A percentile compares a stretch with the other conserved stretches of the same genome.
phyloP scores from a whole-genome alignment of 2,888 invertebrate genomes.

The Agapetus fuscipes region DNA sequence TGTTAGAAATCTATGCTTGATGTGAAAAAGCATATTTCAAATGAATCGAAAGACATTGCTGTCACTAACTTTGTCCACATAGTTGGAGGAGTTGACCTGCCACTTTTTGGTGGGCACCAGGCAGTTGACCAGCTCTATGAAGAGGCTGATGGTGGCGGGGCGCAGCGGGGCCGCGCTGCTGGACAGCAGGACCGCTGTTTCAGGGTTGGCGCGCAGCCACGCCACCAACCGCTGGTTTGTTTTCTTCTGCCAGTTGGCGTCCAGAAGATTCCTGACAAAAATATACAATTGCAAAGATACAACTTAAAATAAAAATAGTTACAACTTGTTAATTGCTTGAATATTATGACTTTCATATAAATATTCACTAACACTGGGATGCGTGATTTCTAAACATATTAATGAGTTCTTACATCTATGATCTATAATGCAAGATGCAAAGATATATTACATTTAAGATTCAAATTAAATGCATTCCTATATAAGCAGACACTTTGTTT shows the following conservation, averaged over 20 bases:
- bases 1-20: too few species aligned
- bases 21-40: too few species aligned
- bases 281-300: too few species aligned
- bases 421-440: too few species aligned
- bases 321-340: neutral
- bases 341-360: too few species aligned
- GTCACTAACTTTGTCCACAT: slow-evolving; percentile 41
- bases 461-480: too few species aligned
- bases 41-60: too few species aligned
- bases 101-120: slow-evolving; percentile 28
- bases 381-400: too few species aligned
- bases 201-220: slow-evolving; percentile 26
- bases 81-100: slow-evolving; percentile 36
- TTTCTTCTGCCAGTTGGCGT: slow-evolving; percentile 34
- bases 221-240: slow-evolving; percentile 25
- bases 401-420: too few species aligned
- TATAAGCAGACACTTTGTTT: too few species aligned
- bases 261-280: slow-evolving; percentile 31
- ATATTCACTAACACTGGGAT: too few species aligned
- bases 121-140: slow-evolving; percentile 32
- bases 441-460: too few species aligned
- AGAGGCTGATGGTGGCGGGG: slow-evolving; percentile 40
- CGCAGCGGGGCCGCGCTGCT: slow-evolving; percentile 24
- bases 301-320: neutral
- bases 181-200: slow-evolving; percentile 15